A percentile compares a stretch with the other conserved stretches of the same genome.
phyloP scores from a whole-genome alignment of 1,140 invertebrate species.

The Tribolium castaneum region DNA sequence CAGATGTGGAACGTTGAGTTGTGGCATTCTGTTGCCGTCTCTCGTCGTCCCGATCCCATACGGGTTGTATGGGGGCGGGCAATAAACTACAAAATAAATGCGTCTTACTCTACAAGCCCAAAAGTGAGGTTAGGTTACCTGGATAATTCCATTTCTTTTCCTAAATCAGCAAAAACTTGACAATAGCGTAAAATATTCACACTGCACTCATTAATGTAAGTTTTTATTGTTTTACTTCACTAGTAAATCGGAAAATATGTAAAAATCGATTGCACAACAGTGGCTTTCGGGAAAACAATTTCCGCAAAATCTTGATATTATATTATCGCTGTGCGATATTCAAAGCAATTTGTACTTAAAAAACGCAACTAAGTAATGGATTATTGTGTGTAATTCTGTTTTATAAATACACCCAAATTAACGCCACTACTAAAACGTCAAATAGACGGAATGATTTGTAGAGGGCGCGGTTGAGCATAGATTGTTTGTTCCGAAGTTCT shows the following conservation, averaged over 20 bases:
- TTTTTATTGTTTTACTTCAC: background rate
- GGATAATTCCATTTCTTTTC: constrained; percentile 21
- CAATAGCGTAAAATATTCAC: constrained; percentile 4
- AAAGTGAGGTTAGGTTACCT: constrained; percentile 21
- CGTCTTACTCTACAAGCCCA: background rate
- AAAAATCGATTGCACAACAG: background rate
- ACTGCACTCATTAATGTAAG: background rate
- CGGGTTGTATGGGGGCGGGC: constrained; percentile 84
- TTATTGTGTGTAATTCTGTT: background rate
- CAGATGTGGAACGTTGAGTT: constrained; percentile 71
- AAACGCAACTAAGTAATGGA: background rate
- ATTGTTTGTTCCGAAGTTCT: no score
- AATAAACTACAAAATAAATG: constrained; percentile 71
- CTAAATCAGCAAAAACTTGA: background rate
- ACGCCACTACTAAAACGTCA: background rate
- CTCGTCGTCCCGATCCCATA: constrained; percentile 92
- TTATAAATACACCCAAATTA: background rate
- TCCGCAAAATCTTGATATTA: background rate
- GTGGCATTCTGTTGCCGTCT: constrained; percentile 70
- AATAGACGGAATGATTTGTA: background rate
- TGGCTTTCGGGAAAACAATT: background rate
- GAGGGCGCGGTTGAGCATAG: no score
- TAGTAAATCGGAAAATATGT: background rate
- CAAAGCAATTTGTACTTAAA: background rate
- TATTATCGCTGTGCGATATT: background rate